Base-by-base conservation (phyloP, 2,797 vertebrate genomes). In the Urocyon cinereoargenteus region DNA sequence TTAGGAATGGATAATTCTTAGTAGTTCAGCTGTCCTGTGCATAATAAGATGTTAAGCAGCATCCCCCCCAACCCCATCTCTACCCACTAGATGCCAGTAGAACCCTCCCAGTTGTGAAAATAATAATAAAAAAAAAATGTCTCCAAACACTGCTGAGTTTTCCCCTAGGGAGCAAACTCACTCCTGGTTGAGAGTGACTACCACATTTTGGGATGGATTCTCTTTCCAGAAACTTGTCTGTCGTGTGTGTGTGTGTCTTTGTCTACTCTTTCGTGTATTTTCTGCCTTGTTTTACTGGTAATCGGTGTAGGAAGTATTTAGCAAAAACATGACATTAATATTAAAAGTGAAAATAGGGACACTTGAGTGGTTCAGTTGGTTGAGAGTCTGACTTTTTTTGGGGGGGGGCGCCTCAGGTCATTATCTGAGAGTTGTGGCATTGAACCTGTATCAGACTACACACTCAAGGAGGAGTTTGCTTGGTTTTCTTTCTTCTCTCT, bases 201-300 rank as follows among this genome's bases (percentile, higher is more conserved):
- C 12, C 6, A 45, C 55, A 73, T 34, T 19, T 26, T 73, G 22
- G 24, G 1, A 2, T 72, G 55, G 26, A 75, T 78, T 11, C 21
- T 90, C 22, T 89, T 96, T 90, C 53, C 22, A 86, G 31, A 82
- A 75, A 40, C 31, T 86, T 89, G 10, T 70, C 45, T 86, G 68
- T 73, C 26, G 26, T 45, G 40, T 1, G 6, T 45, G 40, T 45
- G 6, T 45, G 40, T 45, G 40, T 45, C 1, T 45, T 81, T 73
- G 3, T 68, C 16, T 78, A 49, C 49, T 28, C 31, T 31, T 90
- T 31, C 22, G 61, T 66, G 51, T 86, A 34, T 62, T 62, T 86
- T 93, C 28, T 86, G 57, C 21, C 21, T 86, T 82, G 73, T n/a
- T 86, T 82, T n/a, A 28, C 21, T n/a, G 16, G 28, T 75, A 45